These are phyloP conservation scores for Carapus acus DNA, from an alignment of 2,797 vertebrate species.

Conservation along the genomic window DNA sequence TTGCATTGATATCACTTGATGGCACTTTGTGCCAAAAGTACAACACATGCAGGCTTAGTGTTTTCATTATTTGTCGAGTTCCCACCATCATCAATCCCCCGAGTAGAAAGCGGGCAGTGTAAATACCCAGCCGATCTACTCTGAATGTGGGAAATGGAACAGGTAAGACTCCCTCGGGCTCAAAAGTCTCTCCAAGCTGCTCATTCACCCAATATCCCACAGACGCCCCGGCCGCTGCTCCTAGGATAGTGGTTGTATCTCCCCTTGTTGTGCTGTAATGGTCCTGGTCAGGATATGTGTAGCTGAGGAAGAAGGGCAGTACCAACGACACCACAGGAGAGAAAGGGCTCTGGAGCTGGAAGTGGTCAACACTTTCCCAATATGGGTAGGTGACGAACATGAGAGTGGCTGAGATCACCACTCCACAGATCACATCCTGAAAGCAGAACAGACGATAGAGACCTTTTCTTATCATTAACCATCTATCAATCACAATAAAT, in stretches of 20 bases:
- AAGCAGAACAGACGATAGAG: constrained; percentile 11
- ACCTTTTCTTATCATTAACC: no score
- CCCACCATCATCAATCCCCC: constrained; percentile 73
- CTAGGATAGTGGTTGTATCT: constrained; percentile 88
- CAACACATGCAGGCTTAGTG: constrained; percentile 66
- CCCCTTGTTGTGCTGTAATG: constrained; percentile 87
- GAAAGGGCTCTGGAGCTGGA: constrained; percentile 77
- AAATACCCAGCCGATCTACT: not conserved
- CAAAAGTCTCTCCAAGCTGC: constrained; percentile 65
- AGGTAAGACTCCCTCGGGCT: constrained; percentile 40
- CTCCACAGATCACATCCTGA: constrained; percentile 89
- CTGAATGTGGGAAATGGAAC: constrained; percentile 64
- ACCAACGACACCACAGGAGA: constrained; percentile 73
- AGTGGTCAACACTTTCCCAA: constrained; percentile 80
- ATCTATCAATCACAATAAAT: no score
- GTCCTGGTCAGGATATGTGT: constrained; percentile 84
- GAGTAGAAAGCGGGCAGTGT: constrained; percentile 64
- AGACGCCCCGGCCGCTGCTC: constrained; percentile 74
- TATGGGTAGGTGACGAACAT: constrained; percentile 74
- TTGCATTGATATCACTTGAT: constrained; percentile 62
- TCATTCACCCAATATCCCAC: constrained; percentile 85
- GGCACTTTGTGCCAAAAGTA: constrained; percentile 73
- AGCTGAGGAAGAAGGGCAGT: constrained; percentile 79
- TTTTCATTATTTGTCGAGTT: constrained; percentile 74
- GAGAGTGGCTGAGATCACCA: constrained; percentile 72